Evolutionary conservation across 2,797 vertebrate species (phyloP).

Genomic region (Rachycentron canadum): DNA sequence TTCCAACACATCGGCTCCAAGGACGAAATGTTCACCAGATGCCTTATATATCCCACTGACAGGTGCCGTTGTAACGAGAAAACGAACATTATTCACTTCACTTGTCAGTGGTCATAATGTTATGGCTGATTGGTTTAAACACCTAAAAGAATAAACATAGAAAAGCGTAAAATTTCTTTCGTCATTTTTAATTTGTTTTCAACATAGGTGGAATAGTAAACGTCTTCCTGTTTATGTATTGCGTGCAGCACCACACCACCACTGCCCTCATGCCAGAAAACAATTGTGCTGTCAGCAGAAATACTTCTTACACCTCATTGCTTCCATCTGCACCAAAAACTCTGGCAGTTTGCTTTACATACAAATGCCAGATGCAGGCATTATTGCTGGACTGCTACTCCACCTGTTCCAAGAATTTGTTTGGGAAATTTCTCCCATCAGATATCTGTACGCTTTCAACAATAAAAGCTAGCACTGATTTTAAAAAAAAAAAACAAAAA

Average conservation of each 20-base stretch:
- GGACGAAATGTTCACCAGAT: no score
- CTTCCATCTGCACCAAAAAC: slow-evolving; percentile 71
- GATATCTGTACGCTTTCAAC: not conserved
- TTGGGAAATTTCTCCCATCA: slow-evolving; percentile 12
- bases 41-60: no score
- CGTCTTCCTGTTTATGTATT: not conserved
- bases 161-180: not conserved
- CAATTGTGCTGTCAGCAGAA: slow-evolving; percentile 69
- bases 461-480: not conserved
- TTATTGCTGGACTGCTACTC: slow-evolving; percentile 62
- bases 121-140: no score
- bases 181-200: no score
- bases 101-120: no score
- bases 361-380: slow-evolving; percentile 69
- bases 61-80: no score
- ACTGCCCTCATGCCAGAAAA: slow-evolving; percentile 37
- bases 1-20: no score
- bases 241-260: not conserved
- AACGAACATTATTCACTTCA: no score
- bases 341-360: slow-evolving; percentile 69
- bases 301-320: slow-evolving; percentile 69
- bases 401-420: slow-evolving; percentile 61
- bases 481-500: no score
- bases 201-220: not conserved
- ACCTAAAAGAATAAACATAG: not conserved